Conservation (phyloP, 1,140 invertebrate genomes). For the Drosophila melanogaster region Release_6_plus_ISO1_MT NT_037436.4:13111001-13111500, state of each 20-base stretch:
- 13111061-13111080: conserved; percentile 84
- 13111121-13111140: conserved; percentile 71
- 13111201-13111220: conserved; percentile 51
- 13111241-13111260: conserved; percentile 84
- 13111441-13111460: conserved; percentile 49
- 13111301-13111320: conserved; percentile 72
- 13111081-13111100: conserved; percentile 80
- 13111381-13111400: conserved; percentile 69
- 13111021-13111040: conserved; percentile 53
- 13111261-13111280: conserved; percentile 70
- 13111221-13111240: conserved; percentile 80
- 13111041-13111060: conserved; percentile 79
- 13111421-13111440: conserved; percentile 69
- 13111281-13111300: conserved; percentile 47
- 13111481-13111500: conserved; percentile 56
- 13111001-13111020: conserved; percentile 72
- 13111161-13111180: conserved; percentile 66
- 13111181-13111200: conserved; percentile 4
- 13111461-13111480: conserved; percentile 23
- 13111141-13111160: conserved; percentile 65
- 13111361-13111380: conserved; percentile 73
- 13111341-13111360: conserved; percentile 22
- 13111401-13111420: conserved; percentile 39
- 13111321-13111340: conserved; percentile 52
- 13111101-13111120: conserved; percentile 51